Conservation (phyloP, 2,113 vertebrate species). For the Meleagris gallopavo region DNA sequence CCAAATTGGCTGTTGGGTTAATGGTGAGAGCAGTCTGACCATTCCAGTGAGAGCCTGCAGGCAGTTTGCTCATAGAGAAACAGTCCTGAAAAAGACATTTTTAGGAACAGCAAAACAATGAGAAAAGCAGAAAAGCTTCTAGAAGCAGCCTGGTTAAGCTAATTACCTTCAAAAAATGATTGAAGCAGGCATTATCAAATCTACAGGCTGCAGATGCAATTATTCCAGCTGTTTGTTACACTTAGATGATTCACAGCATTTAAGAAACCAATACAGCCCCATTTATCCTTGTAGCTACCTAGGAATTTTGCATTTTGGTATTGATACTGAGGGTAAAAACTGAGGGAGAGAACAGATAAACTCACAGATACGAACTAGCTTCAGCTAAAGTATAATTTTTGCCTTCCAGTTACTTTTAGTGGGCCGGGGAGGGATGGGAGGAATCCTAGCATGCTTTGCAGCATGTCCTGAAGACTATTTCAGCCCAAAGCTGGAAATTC, state of each 20-base stretch:
- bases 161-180: neutral
- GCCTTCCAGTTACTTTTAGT: neutral
- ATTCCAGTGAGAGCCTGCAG: neutral
- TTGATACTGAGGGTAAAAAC: neutral
- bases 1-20: neutral
- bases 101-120: neutral
- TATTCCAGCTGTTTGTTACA: neutral
- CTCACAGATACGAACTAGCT: neutral
- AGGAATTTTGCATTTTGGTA: neutral
- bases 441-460: neutral
- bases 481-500: neutral
- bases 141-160: too few species aligned
- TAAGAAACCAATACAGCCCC: neutral
- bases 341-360: neutral
- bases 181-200: neutral
- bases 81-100: neutral
- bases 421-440: too few species aligned
- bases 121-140: neutral
- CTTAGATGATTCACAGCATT: neutral
- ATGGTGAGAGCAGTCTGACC: neutral
- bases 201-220: neutral
- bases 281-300: neutral
- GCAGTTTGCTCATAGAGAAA: neutral
- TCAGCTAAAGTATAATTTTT: neutral
- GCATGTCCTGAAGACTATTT: neutral